Evolutionary conservation across 1,140 invertebrate genomes (phyloP).

Genomic region (Centruroides sculpturatus): DNA sequence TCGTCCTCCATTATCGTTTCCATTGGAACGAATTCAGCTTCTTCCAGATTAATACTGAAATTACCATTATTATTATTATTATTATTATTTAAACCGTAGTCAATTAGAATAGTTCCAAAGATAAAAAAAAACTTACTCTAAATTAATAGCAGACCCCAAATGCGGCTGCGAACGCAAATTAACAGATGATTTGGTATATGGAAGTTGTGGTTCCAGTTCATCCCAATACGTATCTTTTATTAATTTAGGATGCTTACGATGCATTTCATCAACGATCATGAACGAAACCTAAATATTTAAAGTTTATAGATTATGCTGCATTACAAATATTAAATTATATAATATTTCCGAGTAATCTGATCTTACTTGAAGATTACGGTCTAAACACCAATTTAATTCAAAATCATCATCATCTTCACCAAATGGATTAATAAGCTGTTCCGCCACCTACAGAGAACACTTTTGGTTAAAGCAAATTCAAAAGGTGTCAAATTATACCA

Average conservation of each 20-base stretch:
- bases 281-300: slow-evolving; percentile 11
- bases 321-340: neutral
- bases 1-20: slow-evolving; percentile 19
- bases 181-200: slow-evolving; percentile 25
- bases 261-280: slow-evolving; percentile 20
- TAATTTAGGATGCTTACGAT: slow-evolving; percentile 17
- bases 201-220: slow-evolving; percentile 26
- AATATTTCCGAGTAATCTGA: neutral
- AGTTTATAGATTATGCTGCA: neutral
- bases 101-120: neutral
- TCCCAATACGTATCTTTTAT: slow-evolving; percentile 32
- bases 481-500: too few species aligned
- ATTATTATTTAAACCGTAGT: neutral
- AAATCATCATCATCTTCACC: slow-evolving; percentile 39
- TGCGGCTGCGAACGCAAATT: slow-evolving; percentile 19
- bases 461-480: too few species aligned
- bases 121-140: slow-evolving; percentile 14
- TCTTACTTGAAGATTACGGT: slow-evolving; percentile 15
- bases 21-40: slow-evolving; percentile 20
- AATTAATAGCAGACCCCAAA: slow-evolving; percentile 22
- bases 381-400: slow-evolving; percentile 25
- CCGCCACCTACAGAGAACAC: slow-evolving; percentile 21
- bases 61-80: neutral
- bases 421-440: slow-evolving; percentile 32
- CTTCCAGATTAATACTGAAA: slow-evolving; percentile 16